Evolutionary conservation across 2,797 vertebrate species (phyloP).

Genomic region (Peromyscus attwateri): DNA sequence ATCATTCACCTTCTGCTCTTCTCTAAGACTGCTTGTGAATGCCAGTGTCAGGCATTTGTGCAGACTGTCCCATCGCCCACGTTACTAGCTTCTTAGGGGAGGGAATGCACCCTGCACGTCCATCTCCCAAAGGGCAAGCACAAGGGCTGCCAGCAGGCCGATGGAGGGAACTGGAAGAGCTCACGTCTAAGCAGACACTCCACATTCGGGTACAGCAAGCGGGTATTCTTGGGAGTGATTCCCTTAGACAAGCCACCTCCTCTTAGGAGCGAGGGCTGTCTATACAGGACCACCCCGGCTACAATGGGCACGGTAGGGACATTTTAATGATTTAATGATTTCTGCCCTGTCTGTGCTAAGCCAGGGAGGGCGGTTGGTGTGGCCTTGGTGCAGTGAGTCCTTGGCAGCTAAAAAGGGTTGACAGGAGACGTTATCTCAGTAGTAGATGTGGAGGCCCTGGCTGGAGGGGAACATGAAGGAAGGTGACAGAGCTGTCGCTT

Average conservation of each 20-base stretch:
- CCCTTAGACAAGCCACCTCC: background rate
- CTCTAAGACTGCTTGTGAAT: background rate
- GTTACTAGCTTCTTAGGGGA: background rate
- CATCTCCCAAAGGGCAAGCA: background rate
- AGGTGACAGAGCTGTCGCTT: slow-evolving; percentile 60
- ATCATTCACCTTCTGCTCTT: background rate
- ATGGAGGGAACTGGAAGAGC: background rate
- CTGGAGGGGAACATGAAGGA: background rate
- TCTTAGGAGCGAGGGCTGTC: background rate
- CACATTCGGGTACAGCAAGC: background rate
- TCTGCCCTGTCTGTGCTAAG: background rate
- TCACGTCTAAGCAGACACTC: background rate
- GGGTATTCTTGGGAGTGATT: background rate
- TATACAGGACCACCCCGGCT: background rate
- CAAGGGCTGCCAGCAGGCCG: background rate
- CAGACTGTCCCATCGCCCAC: background rate
- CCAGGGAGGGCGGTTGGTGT: background rate
- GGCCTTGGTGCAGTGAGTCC: background rate
- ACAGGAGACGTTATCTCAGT: background rate
- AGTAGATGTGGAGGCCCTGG: background rate
- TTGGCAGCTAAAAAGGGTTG: background rate
- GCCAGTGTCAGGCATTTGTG: background rate
- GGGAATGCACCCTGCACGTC: background rate
- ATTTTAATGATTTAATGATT: background rate
- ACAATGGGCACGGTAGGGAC: background rate